Evolutionary conservation across 2,888 invertebrate species (phyloP).

Genomic region (Eupithecia abbreviata): DNA sequence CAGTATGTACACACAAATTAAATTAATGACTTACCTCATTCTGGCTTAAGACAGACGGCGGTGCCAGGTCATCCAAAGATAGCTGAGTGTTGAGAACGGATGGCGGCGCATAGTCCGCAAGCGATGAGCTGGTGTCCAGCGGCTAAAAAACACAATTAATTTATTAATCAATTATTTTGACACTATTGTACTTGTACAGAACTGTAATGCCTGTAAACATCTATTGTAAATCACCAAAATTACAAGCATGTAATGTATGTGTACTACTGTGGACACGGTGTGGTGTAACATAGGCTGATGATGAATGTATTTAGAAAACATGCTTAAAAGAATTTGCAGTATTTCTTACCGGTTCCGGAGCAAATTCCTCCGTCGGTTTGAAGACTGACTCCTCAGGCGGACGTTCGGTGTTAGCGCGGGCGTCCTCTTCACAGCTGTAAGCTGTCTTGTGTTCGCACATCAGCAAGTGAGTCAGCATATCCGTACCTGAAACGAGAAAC

Average conservation of each 20-base stretch:
- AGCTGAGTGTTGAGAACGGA: slow-evolving; percentile 81
- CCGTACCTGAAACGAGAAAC: slow-evolving; percentile 61
- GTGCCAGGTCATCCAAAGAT: slow-evolving; percentile 80
- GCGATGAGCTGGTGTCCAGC: slow-evolving; percentile 57
- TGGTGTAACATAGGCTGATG: too few relatives aligned
- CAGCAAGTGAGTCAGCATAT: slow-evolving; percentile 88
- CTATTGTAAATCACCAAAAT: too few relatives aligned
- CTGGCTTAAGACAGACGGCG: slow-evolving; percentile 77
- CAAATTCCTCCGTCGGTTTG: slow-evolving; percentile 46
- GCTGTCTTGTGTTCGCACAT: slow-evolving; percentile 89
- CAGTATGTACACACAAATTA: not conserved
- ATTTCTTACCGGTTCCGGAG: slow-evolving; percentile 34
- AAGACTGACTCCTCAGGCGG: slow-evolving; percentile 32
- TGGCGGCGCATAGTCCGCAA: slow-evolving; percentile 77
- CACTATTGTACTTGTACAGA: too few relatives aligned
- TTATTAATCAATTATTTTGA: not conserved
- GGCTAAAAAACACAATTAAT: slow-evolving; percentile 44
- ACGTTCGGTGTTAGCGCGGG: slow-evolving; percentile 84
- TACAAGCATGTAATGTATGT: too few relatives aligned
- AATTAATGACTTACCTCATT: slow-evolving; percentile 61
- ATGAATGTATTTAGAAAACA: too few relatives aligned
- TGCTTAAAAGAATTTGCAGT: too few relatives aligned
- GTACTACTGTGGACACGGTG: too few relatives aligned
- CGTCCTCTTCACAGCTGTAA: slow-evolving; percentile 86
- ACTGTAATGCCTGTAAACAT: too few relatives aligned